Percentiles rank a stretch among this genome's conserved stretches.
These are phyloP conservation scores for Nephrotoma guestfalica DNA, from an alignment of 2,888 invertebrate genomes.

Conservation along the genomic window DNA sequence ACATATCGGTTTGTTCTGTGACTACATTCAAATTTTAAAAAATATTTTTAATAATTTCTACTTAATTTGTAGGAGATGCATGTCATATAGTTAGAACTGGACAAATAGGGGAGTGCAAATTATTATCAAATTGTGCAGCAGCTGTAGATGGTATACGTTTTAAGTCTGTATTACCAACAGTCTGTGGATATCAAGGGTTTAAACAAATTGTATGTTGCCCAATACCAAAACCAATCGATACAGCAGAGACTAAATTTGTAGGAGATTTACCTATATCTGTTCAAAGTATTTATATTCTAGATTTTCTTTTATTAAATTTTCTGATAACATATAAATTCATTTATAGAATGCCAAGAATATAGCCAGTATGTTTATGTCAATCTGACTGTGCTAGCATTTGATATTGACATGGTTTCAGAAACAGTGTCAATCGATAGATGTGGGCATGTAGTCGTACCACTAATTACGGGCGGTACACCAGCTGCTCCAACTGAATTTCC, in stretches of 20 bases:
- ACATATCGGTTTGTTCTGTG: no score
- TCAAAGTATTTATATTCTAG: no score
- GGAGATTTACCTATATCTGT: no score
- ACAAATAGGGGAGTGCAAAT: neutral
- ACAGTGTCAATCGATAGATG: constrained; percentile 6
- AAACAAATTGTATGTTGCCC: neutral
- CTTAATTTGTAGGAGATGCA: neutral
- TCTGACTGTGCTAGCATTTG: no score
- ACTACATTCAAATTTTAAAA: neutral
- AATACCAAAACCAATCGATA: neutral
- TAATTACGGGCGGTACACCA: constrained; percentile 14
- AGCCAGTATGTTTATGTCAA: no score
- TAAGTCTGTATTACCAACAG: neutral
- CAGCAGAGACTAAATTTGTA: no score
- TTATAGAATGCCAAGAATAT: no score
- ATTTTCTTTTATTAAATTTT: no score
- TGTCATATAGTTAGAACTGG: neutral
- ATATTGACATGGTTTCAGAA: no score
- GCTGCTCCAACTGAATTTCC: neutral
- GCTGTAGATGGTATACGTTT: neutral
- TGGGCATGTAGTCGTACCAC: constrained; percentile 14
- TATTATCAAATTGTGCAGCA: neutral
- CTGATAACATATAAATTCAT: no score
- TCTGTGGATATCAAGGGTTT: neutral
- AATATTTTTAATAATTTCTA: neutral